phyloP scores from a whole-genome alignment of 1,140 invertebrate species.

The Panonychus citri region DNA sequence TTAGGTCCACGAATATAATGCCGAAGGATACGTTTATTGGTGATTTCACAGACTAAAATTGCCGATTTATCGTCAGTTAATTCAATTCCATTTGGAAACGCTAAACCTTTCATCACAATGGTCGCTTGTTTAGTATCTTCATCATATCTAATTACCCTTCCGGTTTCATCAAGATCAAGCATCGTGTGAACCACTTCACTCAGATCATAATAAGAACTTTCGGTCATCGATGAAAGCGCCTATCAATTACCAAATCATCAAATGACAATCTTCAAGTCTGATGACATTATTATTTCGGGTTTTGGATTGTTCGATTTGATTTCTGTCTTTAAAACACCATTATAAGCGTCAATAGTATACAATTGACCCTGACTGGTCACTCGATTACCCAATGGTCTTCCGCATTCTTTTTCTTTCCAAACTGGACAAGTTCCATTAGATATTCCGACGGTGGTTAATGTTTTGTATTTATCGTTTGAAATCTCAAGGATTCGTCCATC shows the following conservation, averaged over 20 bases:
- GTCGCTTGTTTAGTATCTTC: slow-evolving; percentile 2
- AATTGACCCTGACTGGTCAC: slow-evolving; percentile 44
- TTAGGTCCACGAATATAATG: slow-evolving; percentile 48
- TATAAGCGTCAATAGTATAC: slow-evolving; percentile 50
- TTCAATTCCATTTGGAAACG: slow-evolving; percentile 22
- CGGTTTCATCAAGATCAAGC: slow-evolving; percentile 3
- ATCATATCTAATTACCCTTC: slow-evolving; percentile 5
- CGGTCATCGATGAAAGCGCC: slow-evolving; percentile 6
- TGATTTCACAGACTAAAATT: slow-evolving; percentile 39
- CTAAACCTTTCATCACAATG: not conserved
- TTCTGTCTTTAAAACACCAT: slow-evolving; percentile 27
- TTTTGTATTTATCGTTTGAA: not conserved
- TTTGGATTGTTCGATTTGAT: not conserved
- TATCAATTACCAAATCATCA: slow-evolving; percentile 4
- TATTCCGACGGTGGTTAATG: not conserved
- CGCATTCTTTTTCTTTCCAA: slow-evolving; percentile 35
- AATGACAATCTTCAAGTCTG: not conserved
- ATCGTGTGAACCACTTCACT: slow-evolving; percentile 1
- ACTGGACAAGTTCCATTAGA: not conserved
- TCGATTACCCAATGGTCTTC: slow-evolving; percentile 48
- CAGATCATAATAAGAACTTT: slow-evolving; percentile 1
- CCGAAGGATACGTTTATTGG: slow-evolving; percentile 26
- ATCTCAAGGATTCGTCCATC: not conserved
- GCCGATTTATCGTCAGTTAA: slow-evolving; percentile 47
- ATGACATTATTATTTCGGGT: not conserved